Percentiles rank a stretch among this genome's conserved stretches.
phyloP scores from a whole-genome alignment of 2,113 vertebrate species.

The Eurystomus gularis region DNA sequence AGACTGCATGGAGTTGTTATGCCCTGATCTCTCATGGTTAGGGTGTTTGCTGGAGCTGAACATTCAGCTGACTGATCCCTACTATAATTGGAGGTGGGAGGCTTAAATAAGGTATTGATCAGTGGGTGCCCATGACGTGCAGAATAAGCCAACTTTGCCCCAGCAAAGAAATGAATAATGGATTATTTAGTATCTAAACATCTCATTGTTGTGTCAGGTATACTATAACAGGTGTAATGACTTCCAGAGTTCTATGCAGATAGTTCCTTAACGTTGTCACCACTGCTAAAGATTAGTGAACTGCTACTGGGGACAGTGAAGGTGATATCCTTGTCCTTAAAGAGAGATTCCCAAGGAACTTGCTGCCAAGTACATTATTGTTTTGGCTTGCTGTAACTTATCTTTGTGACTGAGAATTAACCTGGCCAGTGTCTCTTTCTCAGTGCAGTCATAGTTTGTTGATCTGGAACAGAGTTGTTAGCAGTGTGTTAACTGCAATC shows the following conservation, averaged over 20 bases:
- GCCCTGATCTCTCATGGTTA: neutral
- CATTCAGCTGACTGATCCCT: neutral
- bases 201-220: neutral
- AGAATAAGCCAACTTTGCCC: neutral
- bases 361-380: neutral
- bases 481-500: constrained; percentile 27
- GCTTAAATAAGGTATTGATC: neutral
- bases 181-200: neutral
- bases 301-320: neutral
- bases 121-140: accelerated
- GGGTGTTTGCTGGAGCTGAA: neutral
- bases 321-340: neutral
- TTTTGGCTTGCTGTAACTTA: neutral
- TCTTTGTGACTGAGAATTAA: neutral
- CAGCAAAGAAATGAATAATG: neutral
- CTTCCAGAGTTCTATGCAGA: neutral
- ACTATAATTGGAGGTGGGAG: neutral
- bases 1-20: neutral
- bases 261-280: neutral
- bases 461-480: neutral
- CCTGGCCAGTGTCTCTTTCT: neutral
- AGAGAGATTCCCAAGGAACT: neutral
- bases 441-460: neutral
- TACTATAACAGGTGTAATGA: neutral
- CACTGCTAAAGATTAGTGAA: neutral